Base-by-base conservation (phyloP, 1,140 invertebrate species). In the Pseudobourletiella spinata region DNA sequence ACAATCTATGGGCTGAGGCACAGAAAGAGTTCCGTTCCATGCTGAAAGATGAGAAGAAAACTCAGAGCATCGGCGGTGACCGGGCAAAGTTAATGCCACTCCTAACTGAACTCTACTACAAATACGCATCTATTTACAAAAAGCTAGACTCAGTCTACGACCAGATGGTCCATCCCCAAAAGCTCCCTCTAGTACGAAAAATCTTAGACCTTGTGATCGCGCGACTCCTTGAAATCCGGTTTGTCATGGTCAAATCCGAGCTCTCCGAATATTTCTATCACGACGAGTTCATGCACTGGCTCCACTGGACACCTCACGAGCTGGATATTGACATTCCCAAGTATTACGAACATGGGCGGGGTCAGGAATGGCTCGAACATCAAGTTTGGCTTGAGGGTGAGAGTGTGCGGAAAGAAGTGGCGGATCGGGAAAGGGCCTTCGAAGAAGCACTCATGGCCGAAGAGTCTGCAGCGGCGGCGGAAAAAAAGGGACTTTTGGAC, bases 111-210 rank as follows among this genome's bases (percentile, higher is more conserved):
- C 16, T 89, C 2, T 89, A 89, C 71, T 76, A 89, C 0, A 84
- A 85, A 57, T 96, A 96, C 70, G 86, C 91, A 2, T 75, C 84
- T 15, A 79, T 89, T 0, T 81, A 86, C 11, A 84, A 88, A 59
- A 83, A 82, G 64, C 72, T 96, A 8, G 85, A 90, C 71, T 76
- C 83, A 64, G 88, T 89, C 60, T 90, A 94, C 71, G 91, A 95
- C 73, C 91, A 92, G 76, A 82, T 94, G 61, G 79, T 95, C 26
- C 94, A 97, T 72, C 91, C 93, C 0, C 94, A 97, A 75, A 96
- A 96, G 73, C 77, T 91, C 46, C 71, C 86, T 28, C 76, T 95
- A 3, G 79, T 96, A 0, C 82, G 84, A 50, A 84, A 86, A 64
- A 73, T 93, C 2, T 73, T 96, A 0, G 89, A 95, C 73, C 83